Evolutionary conservation across 2,113 vertebrate genomes (phyloP).

Genomic region (Terrapene triunguis): DNA sequence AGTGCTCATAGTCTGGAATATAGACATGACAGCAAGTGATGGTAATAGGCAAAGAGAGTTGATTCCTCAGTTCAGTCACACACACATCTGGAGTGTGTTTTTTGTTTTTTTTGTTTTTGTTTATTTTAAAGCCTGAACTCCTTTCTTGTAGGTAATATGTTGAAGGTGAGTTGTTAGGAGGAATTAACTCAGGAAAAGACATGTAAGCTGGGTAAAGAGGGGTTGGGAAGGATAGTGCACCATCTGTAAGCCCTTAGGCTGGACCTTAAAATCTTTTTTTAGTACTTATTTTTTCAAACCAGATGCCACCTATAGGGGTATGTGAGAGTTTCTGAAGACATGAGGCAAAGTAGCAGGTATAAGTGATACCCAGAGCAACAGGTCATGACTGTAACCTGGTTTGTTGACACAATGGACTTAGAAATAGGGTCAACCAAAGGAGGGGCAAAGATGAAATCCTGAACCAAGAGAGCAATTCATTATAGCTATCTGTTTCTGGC

Average conservation of each 20-base stretch:
- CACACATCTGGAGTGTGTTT: not conserved
- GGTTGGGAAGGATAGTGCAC: not conserved
- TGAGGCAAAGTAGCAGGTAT: not conserved
- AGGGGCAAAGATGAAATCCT: not conserved
- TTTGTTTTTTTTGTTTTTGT: not conserved
- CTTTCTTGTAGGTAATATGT: not conserved
- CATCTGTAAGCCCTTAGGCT: not conserved
- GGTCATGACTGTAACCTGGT: not conserved
- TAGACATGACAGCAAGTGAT: not conserved
- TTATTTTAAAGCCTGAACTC: not conserved
- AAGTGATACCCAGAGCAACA: not conserved
- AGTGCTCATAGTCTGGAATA: fast-evolving
- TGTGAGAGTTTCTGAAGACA: not conserved
- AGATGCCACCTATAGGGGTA: not conserved
- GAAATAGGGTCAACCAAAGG: not conserved
- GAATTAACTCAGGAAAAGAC: not conserved
- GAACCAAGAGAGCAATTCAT: not conserved
- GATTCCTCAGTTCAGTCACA: not conserved
- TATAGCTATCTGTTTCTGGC: not conserved
- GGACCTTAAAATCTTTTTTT: not conserved
- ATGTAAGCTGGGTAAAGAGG: not conserved
- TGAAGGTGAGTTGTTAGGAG: not conserved
- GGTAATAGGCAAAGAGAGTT: not conserved
- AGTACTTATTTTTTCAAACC: not conserved
- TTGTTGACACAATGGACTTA: not conserved